These are phyloP conservation scores for Lepilemur septentrionalis DNA, from an alignment of 2,797 vertebrate species.

Conservation along the genomic window DNA sequence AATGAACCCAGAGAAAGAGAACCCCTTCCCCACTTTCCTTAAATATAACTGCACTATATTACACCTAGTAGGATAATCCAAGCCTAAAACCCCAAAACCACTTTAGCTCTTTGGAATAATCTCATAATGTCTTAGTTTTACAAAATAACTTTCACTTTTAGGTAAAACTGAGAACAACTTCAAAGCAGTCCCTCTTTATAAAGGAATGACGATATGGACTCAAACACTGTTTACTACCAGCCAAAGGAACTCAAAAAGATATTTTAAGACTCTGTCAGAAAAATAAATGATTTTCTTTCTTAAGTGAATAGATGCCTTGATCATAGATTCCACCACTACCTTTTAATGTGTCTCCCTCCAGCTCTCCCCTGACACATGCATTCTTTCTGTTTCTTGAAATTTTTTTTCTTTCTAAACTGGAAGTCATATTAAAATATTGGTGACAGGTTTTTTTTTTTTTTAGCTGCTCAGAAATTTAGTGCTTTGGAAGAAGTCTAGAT, in stretches of 20 bases:
- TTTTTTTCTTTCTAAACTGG: not conserved
- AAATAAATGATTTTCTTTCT: not conserved
- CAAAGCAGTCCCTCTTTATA: not conserved
- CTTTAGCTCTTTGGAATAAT: not conserved
- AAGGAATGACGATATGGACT: not conserved
- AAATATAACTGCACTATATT: not conserved
- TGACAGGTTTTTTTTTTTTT: not conserved
- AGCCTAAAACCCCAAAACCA: not conserved
- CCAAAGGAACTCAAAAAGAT: not conserved
- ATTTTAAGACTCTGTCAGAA: not conserved
- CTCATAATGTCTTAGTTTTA: conserved; percentile 33
- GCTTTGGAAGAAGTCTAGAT: not conserved
- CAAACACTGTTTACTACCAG: not conserved
- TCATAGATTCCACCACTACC: not conserved
- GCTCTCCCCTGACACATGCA: fast-evolving
- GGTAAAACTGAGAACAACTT: not conserved
- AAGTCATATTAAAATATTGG: not conserved
- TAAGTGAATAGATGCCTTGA: not conserved
- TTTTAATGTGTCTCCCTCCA: not conserved
- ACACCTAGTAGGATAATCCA: not conserved
- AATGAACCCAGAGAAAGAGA: not conserved
- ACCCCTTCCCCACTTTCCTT: not conserved
- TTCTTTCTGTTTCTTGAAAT: not conserved
- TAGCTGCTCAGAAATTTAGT: not conserved
- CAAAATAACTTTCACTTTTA: conserved; percentile 26